A percentile compares a stretch with the other conserved stretches of the same genome.
Evolutionary conservation across 2,888 invertebrate species (phyloP).

Genomic region (Cephus rjabovi): DNA sequence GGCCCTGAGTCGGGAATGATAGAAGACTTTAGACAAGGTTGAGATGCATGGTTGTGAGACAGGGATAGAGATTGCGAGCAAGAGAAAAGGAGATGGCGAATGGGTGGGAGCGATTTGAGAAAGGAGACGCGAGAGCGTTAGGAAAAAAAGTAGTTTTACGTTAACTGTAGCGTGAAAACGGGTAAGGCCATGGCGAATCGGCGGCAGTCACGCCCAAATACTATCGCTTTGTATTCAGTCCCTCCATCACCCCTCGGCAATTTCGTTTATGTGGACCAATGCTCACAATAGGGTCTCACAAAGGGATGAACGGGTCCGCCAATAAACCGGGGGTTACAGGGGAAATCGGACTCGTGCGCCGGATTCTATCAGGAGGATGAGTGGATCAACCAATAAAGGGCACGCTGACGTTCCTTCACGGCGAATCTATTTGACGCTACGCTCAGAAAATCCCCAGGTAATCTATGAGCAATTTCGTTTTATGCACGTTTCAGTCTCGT

Average conservation of each 20-base stretch:
- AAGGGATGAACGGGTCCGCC: slow-evolving; percentile 59
- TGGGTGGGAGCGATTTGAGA: neutral
- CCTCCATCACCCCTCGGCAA: slow-evolving; percentile 54
- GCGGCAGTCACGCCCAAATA: slow-evolving; percentile 59
- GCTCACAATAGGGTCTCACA: slow-evolving; percentile 56
- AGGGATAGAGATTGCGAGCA: neutral
- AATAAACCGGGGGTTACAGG: slow-evolving; percentile 58
- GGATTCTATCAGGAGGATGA: slow-evolving; percentile 59
- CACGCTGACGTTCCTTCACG: slow-evolving; percentile 26
- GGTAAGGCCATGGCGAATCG: slow-evolving; percentile 56
- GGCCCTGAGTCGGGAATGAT: neutral
- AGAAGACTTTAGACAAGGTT: neutral
- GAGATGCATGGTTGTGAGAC: neutral
- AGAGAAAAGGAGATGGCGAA: neutral
- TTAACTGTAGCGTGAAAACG: slow-evolving; percentile 54
- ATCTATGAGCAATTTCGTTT: slow-evolving; percentile 21
- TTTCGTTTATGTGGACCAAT: slow-evolving; percentile 64
- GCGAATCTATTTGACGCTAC: slow-evolving; percentile 34
- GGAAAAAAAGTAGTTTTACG: slow-evolving; percentile 39
- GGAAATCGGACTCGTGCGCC: slow-evolving; percentile 58
- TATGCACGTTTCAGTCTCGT: slow-evolving; percentile 19
- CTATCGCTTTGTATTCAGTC: slow-evolving; percentile 44
- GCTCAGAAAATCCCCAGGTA: slow-evolving; percentile 29
- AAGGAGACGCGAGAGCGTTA: neutral
- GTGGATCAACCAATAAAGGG: slow-evolving; percentile 58